These are phyloP conservation scores for Tokudaia muenninki DNA, from an alignment of 2,797 vertebrate species.

Conservation along the genomic window DNA sequence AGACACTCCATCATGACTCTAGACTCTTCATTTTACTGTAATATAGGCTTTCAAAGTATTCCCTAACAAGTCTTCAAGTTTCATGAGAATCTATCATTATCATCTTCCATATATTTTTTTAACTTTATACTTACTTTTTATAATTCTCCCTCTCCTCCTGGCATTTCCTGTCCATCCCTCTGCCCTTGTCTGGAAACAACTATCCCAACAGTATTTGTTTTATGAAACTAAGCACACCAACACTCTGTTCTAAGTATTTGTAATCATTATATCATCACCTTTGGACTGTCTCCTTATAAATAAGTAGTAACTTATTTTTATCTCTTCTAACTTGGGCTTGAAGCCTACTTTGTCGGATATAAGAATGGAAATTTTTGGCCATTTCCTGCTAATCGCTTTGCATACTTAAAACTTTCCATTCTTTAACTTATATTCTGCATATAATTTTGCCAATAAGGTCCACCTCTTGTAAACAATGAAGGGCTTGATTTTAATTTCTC, in stretches of 20 bases:
- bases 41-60: neutral
- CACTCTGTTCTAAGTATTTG: neutral
- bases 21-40: neutral
- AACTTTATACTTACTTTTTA: neutral
- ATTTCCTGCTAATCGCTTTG: neutral
- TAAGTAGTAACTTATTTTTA: neutral
- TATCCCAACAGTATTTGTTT: neutral
- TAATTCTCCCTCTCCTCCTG: neutral
- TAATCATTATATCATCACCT: neutral
- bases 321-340: neutral
- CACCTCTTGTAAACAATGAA: neutral
- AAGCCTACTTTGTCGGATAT: neutral
- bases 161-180: no score
- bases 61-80: neutral
- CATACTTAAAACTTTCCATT: neutral
- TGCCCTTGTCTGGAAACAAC: neutral
- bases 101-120: no score
- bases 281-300: neutral
- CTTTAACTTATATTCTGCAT: neutral
- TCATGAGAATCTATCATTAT: neutral
- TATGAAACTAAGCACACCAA: neutral
- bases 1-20: neutral
- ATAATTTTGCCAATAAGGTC: neutral
- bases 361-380: neutral
- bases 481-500: neutral